Conservation (phyloP, 1,140 invertebrate genomes). For the Melitaea cinxia region DNA sequence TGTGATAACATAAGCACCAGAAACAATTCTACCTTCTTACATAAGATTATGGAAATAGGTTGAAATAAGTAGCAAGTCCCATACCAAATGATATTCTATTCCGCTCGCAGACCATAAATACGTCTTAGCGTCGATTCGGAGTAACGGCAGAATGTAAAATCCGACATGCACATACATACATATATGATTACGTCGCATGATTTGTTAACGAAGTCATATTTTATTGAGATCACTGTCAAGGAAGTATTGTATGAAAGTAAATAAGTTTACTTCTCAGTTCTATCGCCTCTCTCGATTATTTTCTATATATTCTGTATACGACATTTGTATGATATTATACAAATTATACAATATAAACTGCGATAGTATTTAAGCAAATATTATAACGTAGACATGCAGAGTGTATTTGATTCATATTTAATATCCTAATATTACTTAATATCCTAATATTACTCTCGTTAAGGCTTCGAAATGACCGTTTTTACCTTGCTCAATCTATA, state of each 20-base stretch:
- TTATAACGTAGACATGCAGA: too few relatives aligned
- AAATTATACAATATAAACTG: too few relatives aligned
- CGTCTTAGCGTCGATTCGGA: slow-evolving; percentile 48
- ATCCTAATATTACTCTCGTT: too few relatives aligned
- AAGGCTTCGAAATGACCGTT: too few relatives aligned
- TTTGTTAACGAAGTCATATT: slow-evolving; percentile 51
- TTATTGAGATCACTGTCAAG: slow-evolving; percentile 35
- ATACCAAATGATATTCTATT: slow-evolving; percentile 48
- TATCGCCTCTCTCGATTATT: background rate
- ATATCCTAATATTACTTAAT: too few relatives aligned
- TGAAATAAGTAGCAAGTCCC: slow-evolving; percentile 38
- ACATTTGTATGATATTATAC: too few relatives aligned
- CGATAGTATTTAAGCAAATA: too few relatives aligned
- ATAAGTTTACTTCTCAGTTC: background rate
- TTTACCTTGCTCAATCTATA: too few relatives aligned
- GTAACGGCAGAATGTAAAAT: slow-evolving; percentile 43
- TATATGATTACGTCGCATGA: slow-evolving; percentile 39
- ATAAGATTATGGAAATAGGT: slow-evolving; percentile 44
- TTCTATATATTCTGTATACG: too few relatives aligned
- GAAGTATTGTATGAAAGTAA: slow-evolving; percentile 11
- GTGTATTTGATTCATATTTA: too few relatives aligned
- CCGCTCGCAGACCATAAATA: slow-evolving; percentile 53
- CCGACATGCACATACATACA: slow-evolving; percentile 41
- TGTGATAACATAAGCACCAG: background rate
- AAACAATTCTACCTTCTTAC: slow-evolving; percentile 10